Conservation (phyloP, 2,113 vertebrate species). For the Gila orcuttii region DNA sequence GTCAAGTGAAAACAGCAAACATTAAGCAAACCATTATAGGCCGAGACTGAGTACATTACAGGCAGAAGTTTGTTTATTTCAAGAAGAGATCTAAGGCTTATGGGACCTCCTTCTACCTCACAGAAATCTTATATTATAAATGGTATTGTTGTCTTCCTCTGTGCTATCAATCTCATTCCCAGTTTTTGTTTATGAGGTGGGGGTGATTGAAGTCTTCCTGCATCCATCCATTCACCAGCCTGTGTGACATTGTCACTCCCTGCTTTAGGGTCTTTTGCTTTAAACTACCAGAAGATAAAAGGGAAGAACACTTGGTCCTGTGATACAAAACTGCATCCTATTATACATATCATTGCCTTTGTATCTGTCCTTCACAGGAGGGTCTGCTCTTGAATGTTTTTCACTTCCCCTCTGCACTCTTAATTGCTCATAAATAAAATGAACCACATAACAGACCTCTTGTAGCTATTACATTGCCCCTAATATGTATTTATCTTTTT, state of each 20-base stretch:
- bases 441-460: constrained; percentile 17
- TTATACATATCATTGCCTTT: constrained; percentile 10
- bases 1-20: neutral
- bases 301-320: constrained; percentile 2
- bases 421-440: constrained; percentile 14
- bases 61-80: constrained; percentile 9
- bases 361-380: constrained; percentile 16
- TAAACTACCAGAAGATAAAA: constrained; percentile 23
- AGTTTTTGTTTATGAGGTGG: too few species aligned
- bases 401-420: neutral
- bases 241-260: constrained; percentile 6
- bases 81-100: constrained; percentile 10
- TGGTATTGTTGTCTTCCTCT: neutral
- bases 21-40: neutral
- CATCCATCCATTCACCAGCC: neutral
- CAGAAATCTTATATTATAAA: neutral
- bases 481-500: neutral
- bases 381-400: neutral
- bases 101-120: neutral
- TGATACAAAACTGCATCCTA: constrained; percentile 21
- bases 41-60: neutral
- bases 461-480: neutral
- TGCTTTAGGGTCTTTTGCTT: neutral
- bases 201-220: neutral
- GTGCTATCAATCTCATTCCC: neutral